Percentiles rank a stretch among this genome's conserved stretches.
Evolutionary conservation across 2,888 invertebrate genomes (phyloP).

Genomic region (Lycophotia porphyrea): DNA sequence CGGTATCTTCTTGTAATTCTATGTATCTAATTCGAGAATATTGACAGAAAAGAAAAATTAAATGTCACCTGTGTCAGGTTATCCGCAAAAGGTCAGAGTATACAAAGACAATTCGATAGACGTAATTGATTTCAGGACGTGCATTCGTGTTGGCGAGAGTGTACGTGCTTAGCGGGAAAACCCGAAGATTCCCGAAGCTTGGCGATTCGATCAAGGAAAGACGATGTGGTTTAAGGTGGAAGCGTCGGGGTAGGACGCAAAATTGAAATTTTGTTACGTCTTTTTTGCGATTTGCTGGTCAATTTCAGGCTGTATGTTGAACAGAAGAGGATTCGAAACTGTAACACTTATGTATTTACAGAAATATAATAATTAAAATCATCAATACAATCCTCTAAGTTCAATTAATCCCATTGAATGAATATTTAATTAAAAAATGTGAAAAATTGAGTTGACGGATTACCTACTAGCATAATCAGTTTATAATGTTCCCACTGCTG

Average conservation of each 20-base stretch:
- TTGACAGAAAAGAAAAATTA: background rate
- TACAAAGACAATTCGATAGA: constrained; percentile 32
- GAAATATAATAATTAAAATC: no score
- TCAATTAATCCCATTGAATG: no score
- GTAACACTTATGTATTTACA: no score
- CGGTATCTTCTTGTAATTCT: background rate
- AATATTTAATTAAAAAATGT: no score
- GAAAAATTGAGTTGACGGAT: no score
- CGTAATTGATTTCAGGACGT: constrained; percentile 27
- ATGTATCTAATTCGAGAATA: background rate
- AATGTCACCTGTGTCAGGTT: constrained; percentile 6
- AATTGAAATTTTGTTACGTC: no score
- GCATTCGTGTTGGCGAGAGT: constrained; percentile 33
- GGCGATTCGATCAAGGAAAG: background rate
- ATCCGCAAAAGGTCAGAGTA: constrained; percentile 26
- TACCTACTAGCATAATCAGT: background rate
- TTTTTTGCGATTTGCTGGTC: no score
- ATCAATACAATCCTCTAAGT: no score
- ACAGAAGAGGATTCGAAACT: no score
- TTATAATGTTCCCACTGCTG: background rate
- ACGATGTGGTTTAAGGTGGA: background rate
- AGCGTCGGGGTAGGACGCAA: no score
- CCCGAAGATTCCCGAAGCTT: constrained; percentile 3
- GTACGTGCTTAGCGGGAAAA: constrained; percentile 28
- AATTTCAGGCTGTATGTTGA: no score